Conservation (phyloP, 2,797 vertebrate species). For the Potorous gilbertii region DNA sequence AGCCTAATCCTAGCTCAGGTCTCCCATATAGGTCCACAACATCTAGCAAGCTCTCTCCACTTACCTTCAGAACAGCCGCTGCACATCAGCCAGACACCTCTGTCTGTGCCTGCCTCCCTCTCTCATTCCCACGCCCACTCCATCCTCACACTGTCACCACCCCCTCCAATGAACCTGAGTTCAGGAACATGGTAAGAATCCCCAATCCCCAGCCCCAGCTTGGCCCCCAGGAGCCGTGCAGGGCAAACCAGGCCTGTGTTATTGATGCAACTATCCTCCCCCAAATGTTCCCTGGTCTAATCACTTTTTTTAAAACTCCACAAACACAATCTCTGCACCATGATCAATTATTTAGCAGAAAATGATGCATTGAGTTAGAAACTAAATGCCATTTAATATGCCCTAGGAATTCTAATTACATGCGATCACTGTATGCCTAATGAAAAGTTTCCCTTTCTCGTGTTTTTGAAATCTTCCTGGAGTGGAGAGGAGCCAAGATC, state of each 20-base stretch:
- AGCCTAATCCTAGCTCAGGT: not conserved
- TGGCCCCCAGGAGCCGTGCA: not conserved
- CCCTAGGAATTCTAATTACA: constrained; percentile 86
- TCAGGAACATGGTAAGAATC: accelerated
- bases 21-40: not conserved
- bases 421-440: constrained; percentile 77
- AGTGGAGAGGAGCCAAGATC: constrained; percentile 84
- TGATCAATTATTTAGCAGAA: constrained; percentile 90
- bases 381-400: constrained; percentile 87
- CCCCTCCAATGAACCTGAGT: not conserved
- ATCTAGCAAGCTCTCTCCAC: not conserved
- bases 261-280: constrained; percentile 82
- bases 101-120: not conserved
- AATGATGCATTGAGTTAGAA: constrained; percentile 88
- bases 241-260: constrained; percentile 64
- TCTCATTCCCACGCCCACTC: accelerated
- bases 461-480: constrained; percentile 82
- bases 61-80: not conserved
- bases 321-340: constrained; percentile 87
- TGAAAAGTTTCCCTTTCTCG: constrained; percentile 83
- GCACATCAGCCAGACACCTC: not conserved
- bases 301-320: constrained; percentile 86
- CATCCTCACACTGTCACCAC: not conserved
- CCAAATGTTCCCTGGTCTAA: constrained; percentile 83
- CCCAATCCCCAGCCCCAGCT: not conserved